Percentiles rank a stretch among this genome's conserved stretches.
phyloP scores from a whole-genome alignment of 1,140 invertebrate species.

The Neocloeon triangulifer region DNA sequence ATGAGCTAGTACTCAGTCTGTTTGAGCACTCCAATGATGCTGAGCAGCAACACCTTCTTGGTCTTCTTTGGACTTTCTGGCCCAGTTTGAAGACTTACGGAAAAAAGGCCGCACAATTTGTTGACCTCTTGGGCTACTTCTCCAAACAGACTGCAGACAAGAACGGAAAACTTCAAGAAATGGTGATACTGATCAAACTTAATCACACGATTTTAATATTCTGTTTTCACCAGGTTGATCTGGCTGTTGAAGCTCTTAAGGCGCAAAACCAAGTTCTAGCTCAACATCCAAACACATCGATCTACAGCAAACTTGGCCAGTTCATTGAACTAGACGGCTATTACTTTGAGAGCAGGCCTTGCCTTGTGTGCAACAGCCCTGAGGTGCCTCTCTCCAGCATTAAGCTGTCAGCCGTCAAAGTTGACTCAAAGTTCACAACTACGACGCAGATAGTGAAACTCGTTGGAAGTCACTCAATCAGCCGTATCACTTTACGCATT shows the following conservation, averaged over 20 bases:
- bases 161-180: too few species aligned
- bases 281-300: slow-evolving; percentile 79
- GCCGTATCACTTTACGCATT: slow-evolving; percentile 78
- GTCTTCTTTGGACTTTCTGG: slow-evolving; percentile 80
- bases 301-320: slow-evolving; percentile 77
- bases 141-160: too few species aligned
- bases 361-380: slow-evolving; percentile 91
- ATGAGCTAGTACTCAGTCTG: slow-evolving; percentile 53
- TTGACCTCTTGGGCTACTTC: slow-evolving; percentile 85
- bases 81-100: slow-evolving; percentile 75
- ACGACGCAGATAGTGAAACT: slow-evolving; percentile 95
- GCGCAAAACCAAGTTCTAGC: slow-evolving; percentile 70
- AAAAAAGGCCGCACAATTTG: slow-evolving; percentile 83
- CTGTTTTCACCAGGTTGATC: slow-evolving; percentile 34
- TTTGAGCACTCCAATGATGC: slow-evolving; percentile 41
- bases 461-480: slow-evolving; percentile 82
- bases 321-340: slow-evolving; percentile 90
- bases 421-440: slow-evolving; percentile 93
- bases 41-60: slow-evolving; percentile 58
- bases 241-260: slow-evolving; percentile 61
- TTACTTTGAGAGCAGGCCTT: slow-evolving; percentile 90
- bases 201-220: neutral
- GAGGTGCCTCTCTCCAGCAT: slow-evolving; percentile 80
- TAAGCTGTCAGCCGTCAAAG: slow-evolving; percentile 82
- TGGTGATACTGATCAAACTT: slow-evolving; percentile 3